These are phyloP conservation scores for Oeneis ivallda DNA, from an alignment of 2,888 invertebrate species.

Conservation along the genomic window DNA sequence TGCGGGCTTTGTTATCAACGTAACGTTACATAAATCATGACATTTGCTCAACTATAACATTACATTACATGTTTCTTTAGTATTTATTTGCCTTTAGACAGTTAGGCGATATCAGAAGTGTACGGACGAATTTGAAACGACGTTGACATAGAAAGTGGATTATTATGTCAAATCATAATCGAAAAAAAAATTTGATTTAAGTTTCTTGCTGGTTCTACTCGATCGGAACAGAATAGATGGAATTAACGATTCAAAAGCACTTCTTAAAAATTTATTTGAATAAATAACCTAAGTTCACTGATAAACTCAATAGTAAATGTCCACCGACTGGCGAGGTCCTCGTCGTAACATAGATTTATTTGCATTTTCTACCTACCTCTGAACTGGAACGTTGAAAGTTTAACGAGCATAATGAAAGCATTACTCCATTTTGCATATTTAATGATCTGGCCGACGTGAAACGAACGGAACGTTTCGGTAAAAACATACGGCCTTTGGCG, in stretches of 20 bases:
- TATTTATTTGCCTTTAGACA: too few relatives aligned
- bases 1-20: slow-evolving; percentile 12
- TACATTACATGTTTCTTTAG: too few relatives aligned
- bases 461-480: slow-evolving; percentile 16
- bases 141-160: too few relatives aligned
- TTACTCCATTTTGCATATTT: slow-evolving; percentile 16
- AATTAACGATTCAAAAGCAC: too few relatives aligned
- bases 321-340: not conserved
- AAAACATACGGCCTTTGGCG: slow-evolving; percentile 14
- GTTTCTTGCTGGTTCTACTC: too few relatives aligned
- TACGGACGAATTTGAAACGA: too few relatives aligned
- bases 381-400: slow-evolving; percentile 15
- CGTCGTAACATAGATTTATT: slow-evolving; percentile 12
- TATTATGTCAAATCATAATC: too few relatives aligned
- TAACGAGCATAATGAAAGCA: slow-evolving; percentile 18
- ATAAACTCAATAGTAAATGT: not conserved
- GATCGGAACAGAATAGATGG: too few relatives aligned
- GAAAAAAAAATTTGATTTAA: too few relatives aligned
- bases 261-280: too few relatives aligned
- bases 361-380: not conserved
- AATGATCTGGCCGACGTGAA: slow-evolving; percentile 16
- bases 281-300: not conserved
- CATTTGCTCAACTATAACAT: too few relatives aligned
- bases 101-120: too few relatives aligned
- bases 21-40: slow-evolving; percentile 26